A percentile compares a stretch with the other conserved stretches of the same genome.
Evolutionary conservation across 2,113 vertebrate genomes (phyloP).

Genomic region (Columba livia): DNA sequence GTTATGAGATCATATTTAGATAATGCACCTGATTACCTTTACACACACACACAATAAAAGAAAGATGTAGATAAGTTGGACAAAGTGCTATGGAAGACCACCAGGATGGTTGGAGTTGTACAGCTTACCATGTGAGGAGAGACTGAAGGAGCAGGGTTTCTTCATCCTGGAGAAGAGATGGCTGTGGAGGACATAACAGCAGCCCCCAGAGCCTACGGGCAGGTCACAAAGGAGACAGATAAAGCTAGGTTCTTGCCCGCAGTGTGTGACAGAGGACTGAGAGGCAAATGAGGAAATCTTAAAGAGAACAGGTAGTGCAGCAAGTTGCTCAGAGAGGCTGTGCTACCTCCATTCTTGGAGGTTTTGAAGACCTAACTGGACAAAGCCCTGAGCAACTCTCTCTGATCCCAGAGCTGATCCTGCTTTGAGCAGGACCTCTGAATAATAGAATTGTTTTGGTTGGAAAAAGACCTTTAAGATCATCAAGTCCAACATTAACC

Average conservation of each 20-base stretch:
- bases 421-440: no score
- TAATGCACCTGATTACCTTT: not conserved
- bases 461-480: no score
- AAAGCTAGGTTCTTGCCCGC: not conserved
- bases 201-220: not conserved
- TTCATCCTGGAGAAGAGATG: not conserved
- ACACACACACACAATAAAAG: not conserved
- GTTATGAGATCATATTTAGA: not conserved
- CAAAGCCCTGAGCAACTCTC: no score
- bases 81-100: not conserved
- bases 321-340: not conserved
- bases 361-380: no score
- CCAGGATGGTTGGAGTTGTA: not conserved
- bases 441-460: no score
- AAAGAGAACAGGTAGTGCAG: not conserved
- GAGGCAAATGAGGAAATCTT: not conserved
- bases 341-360: no score
- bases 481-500: no score
- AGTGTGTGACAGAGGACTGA: not conserved
- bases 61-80: not conserved
- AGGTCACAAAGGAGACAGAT: not conserved
- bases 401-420: no score
- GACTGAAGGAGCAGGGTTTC: not conserved
- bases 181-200: not conserved
- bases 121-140: not conserved